These are phyloP conservation scores for Leptocoma aspasia DNA, from an alignment of 2,113 vertebrate species.

Conservation along the genomic window DNA sequence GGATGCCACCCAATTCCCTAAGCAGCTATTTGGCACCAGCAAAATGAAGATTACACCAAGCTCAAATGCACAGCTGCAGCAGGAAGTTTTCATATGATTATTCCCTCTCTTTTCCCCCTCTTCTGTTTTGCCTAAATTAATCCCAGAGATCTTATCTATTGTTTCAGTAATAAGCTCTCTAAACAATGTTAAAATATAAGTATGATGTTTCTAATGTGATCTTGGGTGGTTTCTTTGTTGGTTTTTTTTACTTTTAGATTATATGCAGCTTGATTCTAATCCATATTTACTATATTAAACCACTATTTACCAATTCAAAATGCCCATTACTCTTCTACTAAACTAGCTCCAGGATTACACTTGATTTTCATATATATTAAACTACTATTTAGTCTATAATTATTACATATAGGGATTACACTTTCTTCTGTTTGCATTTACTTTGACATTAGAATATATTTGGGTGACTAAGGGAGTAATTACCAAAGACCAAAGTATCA, in stretches of 20 bases:
- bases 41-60: neutral
- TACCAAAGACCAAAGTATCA: neutral
- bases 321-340: neutral
- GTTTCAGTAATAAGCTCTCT: neutral
- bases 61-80: neutral
- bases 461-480: neutral
- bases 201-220: neutral
- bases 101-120: neutral
- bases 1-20: neutral
- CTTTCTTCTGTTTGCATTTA: neutral
- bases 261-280: neutral
- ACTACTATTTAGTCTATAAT: conserved; percentile 1
- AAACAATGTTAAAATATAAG: neutral
- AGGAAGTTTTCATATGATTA: conserved; percentile 20
- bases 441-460: neutral
- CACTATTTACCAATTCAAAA: conserved; percentile 27
- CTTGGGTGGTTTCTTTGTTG: neutral
- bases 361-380: conserved; percentile 64
- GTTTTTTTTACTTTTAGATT: conserved; percentile 10
- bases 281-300: neutral
- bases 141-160: conserved; percentile 17
- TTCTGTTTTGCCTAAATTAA: conserved; percentile 11
- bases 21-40: neutral
- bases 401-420: neutral
- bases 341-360: neutral